Base-by-base conservation (phyloP, 2,797 vertebrate species). In the Notamacropus eugenii region DNA sequence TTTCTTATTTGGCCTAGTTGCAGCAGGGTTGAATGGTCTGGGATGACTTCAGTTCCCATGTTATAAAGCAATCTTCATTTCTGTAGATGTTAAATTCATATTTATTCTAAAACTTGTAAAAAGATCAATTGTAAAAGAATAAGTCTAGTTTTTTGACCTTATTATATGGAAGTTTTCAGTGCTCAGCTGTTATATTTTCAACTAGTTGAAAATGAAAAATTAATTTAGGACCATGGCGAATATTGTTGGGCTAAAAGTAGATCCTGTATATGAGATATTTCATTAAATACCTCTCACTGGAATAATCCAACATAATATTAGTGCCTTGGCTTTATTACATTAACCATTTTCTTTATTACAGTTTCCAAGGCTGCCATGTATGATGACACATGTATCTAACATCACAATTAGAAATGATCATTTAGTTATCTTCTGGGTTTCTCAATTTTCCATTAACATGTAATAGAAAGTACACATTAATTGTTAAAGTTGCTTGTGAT, bases 161-260 rank as follows among this genome's bases (percentile, higher is more conserved):
- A 92, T 22, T 58, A 92, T 91, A 55, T 59, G 31, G 50, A 92
- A 56, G 0, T 16, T 57, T 94, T 62, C 31, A 67, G 92, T 90
- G 90, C 24, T 19, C 0, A 22, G 54, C 40, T 94, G 13, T 55
- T 93, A 92, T 93, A 67, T 92, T 93, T 90, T 94, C 27, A 92
- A 9, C 82, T 92, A 13, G 16, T 3, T 74, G 82, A 74, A 92
- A 57, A 93, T 62, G 22, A 55, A 94, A 96, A 96, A 57, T 31
- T 91, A 90, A 95, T 55, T 93, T 55, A 52, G 1, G 24, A 19
- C 56, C 54, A 56, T 56, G n/a, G 55, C 56, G 40, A 92, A 16
- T n/a, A 90, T 19, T 55, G 54, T 31, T 92, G 3, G 34, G 56
- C 40, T 96, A 90, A 94, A 95, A 92, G 52, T 90, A 19, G 55